Evolutionary conservation across 2,113 vertebrate species (phyloP).

Genomic region (Fukomys damarensis): DNA sequence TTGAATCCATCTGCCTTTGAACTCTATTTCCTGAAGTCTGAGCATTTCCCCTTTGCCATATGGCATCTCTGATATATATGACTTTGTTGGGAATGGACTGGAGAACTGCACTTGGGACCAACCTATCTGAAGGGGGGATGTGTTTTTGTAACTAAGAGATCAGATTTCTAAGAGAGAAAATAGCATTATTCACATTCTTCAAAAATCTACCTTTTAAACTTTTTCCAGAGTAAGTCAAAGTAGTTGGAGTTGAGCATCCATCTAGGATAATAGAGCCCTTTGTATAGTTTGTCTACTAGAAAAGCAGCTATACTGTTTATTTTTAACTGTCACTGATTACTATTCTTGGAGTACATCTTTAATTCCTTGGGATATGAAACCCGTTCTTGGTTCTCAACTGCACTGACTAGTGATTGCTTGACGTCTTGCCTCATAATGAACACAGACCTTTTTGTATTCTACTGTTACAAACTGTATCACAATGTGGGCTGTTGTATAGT

Average conservation of each 20-base stretch:
- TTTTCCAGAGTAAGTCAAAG: background rate
- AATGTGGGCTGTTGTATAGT: background rate
- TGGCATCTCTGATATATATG: background rate
- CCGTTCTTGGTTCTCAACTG: background rate
- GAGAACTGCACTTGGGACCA: background rate
- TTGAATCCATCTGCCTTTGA: constrained; percentile 37
- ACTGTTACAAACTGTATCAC: background rate
- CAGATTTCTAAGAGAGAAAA: constrained; percentile 30
- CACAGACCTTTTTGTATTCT: background rate
- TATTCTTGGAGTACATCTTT: background rate
- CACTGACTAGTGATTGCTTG: background rate
- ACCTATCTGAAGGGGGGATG: background rate
- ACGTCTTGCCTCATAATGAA: background rate
- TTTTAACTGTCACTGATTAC: background rate
- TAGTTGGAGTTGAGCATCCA: background rate
- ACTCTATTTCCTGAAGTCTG: background rate
- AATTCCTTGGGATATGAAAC: background rate
- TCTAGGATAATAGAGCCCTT: background rate
- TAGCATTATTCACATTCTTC: background rate
- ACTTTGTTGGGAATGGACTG: background rate
- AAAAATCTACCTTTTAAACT: background rate
- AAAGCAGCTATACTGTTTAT: background rate
- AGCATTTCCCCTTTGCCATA: background rate
- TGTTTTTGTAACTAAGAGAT: background rate
- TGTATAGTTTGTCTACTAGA: background rate